phyloP scores from a whole-genome alignment of 2,797 vertebrate genomes.

The Phalanger gymnotis region DNA sequence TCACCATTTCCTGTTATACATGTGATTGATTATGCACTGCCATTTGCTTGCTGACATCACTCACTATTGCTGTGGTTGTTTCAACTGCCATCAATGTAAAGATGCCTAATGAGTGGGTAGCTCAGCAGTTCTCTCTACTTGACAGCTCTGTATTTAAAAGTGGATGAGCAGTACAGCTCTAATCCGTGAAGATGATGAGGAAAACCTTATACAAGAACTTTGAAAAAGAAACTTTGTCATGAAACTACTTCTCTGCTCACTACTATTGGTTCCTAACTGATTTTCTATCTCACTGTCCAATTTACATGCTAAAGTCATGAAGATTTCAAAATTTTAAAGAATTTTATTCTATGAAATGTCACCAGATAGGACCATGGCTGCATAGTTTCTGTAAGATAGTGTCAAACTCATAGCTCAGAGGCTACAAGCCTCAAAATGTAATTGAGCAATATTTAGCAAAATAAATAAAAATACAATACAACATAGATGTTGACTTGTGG shows the following conservation, averaged over 20 bases:
- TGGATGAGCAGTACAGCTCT: slow-evolving; percentile 52
- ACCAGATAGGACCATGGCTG: not conserved
- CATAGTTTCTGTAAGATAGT: not conserved
- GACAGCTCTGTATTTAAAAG: slow-evolving; percentile 68
- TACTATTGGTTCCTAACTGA: not conserved
- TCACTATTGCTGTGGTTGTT: slow-evolving; percentile 59
- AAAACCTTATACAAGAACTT: slow-evolving; percentile 55
- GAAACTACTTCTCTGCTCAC: not conserved
- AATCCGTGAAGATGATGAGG: slow-evolving; percentile 44
- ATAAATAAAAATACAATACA: not conserved
- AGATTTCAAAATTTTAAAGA: not conserved
- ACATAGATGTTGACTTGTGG: not conserved
- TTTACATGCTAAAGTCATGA: not conserved
- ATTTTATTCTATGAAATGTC: not conserved
- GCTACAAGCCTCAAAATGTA: not conserved
- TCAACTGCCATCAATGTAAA: slow-evolving; percentile 69
- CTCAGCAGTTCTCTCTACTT: slow-evolving; percentile 68
- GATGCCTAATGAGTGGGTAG: slow-evolving; percentile 69
- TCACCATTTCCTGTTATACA: slow-evolving; percentile 28
- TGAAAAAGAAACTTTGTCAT: slow-evolving; percentile 10
- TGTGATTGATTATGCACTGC: slow-evolving; percentile 21
- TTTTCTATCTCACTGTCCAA: not conserved
- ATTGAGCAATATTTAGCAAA: not conserved
- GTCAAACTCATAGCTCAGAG: not conserved
- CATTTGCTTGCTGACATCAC: slow-evolving; percentile 67